phyloP scores from a whole-genome alignment of 2,797 vertebrate species.

The Chelmon rostratus region DNA sequence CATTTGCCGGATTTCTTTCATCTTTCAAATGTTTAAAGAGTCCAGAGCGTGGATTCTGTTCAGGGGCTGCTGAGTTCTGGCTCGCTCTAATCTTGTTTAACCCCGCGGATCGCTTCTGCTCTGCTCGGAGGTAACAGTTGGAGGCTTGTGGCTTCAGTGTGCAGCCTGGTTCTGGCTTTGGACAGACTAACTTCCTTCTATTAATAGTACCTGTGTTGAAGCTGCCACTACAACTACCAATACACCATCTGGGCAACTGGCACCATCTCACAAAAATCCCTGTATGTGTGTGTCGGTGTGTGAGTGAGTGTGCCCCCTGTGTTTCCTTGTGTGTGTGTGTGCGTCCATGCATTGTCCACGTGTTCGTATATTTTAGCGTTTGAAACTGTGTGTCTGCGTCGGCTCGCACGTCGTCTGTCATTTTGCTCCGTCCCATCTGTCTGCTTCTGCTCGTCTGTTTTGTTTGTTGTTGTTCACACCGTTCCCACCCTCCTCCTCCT shows the following conservation, averaged over 20 bases:
- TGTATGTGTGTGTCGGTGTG: conserved; percentile 26
- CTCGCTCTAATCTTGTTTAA: conserved; percentile 29
- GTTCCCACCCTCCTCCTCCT: conserved; percentile 12
- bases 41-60: background rate
- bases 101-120: conserved; percentile 7
- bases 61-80: background rate
- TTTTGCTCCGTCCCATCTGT: conserved; percentile 62
- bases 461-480: conserved; percentile 64
- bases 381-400: conserved; percentile 14
- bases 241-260: conserved; percentile 70
- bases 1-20: background rate
- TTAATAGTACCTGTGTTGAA: conserved; percentile 58
- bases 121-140: conserved; percentile 27
- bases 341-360: background rate
- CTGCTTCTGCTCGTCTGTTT: conserved; percentile 48
- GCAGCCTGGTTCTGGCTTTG: conserved; percentile 30
- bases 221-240: conserved; percentile 49
- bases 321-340: conserved; percentile 6
- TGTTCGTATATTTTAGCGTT: conserved; percentile 23
- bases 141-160: conserved; percentile 16
- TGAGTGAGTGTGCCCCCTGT: conserved; percentile 10
- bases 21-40: conserved; percentile 6
- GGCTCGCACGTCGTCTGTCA: conserved; percentile 46
- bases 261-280: conserved; percentile 37
- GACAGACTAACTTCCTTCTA: conserved; percentile 51